phyloP scores from a whole-genome alignment of 2,113 vertebrate species.

The cattle (Bos taurus) region ARS-UCD2.0 NC_037335.1:91691001-91691500 shows the following conservation, averaged over 20 bases:
- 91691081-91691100: neutral
- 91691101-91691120: neutral
- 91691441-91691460: neutral
- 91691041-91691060: neutral
- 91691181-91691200: neutral
- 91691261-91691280: neutral
- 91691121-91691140: neutral
- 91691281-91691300: neutral
- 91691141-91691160: neutral
- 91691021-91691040: neutral
- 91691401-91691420: slow-evolving; percentile 10
- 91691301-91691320: neutral
- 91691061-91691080: neutral
- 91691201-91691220: neutral
- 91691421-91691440: neutral
- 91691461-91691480: neutral
- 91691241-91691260: neutral
- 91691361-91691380: neutral
- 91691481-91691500: neutral
- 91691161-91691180: neutral
- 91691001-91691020: neutral
- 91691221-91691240: neutral
- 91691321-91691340: neutral
- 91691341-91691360: neutral
- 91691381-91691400: neutral